Percentiles rank a stretch among this genome's conserved stretches.
Evolutionary conservation across 2,113 vertebrate species (phyloP).

Genomic region (Taurulus bubalis): DNA sequence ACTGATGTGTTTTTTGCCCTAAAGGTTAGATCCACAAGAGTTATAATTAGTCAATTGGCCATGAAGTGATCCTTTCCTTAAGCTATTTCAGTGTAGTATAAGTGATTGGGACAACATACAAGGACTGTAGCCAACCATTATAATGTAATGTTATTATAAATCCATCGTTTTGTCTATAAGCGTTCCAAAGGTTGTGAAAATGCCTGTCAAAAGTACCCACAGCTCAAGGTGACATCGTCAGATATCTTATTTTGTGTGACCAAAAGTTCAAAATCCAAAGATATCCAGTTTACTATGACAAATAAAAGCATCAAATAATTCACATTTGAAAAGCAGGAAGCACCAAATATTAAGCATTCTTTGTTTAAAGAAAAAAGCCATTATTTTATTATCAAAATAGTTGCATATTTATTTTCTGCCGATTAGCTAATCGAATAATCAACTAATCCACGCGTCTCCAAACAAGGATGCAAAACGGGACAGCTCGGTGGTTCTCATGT

Average conservation of each 20-base stretch:
- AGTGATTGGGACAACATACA: too few relatives aligned
- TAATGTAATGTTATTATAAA: too few relatives aligned
- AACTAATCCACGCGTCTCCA: neutral
- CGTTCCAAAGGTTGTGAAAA: neutral
- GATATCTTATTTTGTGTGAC: neutral
- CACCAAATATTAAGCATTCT: neutral
- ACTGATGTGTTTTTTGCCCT: neutral
- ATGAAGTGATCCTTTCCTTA: neutral
- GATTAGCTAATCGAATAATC: neutral
- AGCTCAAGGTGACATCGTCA: neutral
- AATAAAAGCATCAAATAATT: neutral
- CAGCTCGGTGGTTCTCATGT: conserved; percentile 54
- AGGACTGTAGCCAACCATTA: neutral
- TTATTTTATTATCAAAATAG: neutral
- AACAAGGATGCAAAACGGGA: conserved; percentile 11
- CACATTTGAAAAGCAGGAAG: neutral
- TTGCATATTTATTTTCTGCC: neutral
- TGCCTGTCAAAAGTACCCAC: neutral
- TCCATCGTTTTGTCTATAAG: neutral
- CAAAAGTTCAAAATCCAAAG: neutral
- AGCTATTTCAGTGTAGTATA: neutral
- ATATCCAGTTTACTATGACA: neutral
- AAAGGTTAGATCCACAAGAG: neutral
- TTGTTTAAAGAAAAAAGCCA: neutral
- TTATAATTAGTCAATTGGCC: neutral